Percentiles rank a stretch among this genome's conserved stretches.
Evolutionary conservation across 2,888 invertebrate species (phyloP).

Genomic region (Ectobius pallidus): DNA sequence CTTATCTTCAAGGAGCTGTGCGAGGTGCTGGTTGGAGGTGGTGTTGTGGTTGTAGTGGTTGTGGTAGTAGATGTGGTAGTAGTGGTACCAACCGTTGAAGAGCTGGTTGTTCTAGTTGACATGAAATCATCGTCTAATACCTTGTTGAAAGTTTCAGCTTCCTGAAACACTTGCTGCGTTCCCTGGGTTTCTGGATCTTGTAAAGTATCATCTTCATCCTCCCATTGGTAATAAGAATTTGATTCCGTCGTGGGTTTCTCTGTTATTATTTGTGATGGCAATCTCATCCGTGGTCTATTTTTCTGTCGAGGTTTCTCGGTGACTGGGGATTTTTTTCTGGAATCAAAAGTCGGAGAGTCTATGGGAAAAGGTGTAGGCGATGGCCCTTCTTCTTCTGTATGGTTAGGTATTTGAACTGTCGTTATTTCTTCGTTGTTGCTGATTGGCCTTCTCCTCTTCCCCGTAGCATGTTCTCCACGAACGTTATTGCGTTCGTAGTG

Average conservation of each 20-base stretch:
- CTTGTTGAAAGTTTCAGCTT: slow-evolving; percentile 44
- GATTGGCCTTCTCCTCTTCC: not conserved
- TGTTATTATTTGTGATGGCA: slow-evolving; percentile 15
- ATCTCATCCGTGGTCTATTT: not conserved
- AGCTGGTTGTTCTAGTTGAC: slow-evolving; percentile 34
- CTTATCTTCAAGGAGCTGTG: not conserved
- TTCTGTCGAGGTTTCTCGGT: not conserved
- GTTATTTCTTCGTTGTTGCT: not conserved
- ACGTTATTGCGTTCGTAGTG: not conserved
- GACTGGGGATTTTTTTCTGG: not conserved
- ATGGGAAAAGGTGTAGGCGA: not conserved
- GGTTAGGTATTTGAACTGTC: not conserved
- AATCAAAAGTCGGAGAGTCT: not conserved
- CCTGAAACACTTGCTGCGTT: not conserved
- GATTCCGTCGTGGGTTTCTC: slow-evolving; percentile 12
- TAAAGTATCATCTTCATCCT: not conserved
- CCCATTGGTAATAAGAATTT: not conserved
- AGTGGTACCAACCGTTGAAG: slow-evolving; percentile 44
- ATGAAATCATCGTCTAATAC: slow-evolving; percentile 39
- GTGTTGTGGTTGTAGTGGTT: slow-evolving; percentile 45
- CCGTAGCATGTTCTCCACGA: not conserved
- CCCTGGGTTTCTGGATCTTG: not conserved
- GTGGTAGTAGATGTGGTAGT: slow-evolving; percentile 40
- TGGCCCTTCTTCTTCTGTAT: not conserved
- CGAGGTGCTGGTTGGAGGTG: slow-evolving; percentile 11